A percentile compares a stretch with the other conserved stretches of the same genome.
phyloP scores from a whole-genome alignment of 2,113 vertebrate species.

The Terrapene triunguis region DNA sequence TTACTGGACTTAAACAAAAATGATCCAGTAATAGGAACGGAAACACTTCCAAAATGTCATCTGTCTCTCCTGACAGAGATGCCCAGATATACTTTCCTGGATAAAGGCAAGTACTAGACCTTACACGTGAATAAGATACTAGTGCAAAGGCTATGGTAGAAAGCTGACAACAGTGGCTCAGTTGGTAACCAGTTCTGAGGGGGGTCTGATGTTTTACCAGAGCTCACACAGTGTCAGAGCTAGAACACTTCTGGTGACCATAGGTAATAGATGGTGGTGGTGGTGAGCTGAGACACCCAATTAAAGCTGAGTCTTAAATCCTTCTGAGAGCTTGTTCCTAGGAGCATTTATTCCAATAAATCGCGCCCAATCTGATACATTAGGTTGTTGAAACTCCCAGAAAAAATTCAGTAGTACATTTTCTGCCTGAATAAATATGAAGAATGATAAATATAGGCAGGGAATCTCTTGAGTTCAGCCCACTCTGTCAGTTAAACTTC shows the following conservation, averaged over 20 bases:
- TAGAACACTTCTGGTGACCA: neutral
- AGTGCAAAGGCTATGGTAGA: neutral
- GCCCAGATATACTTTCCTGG: conserved; percentile 16
- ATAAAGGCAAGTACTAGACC: neutral
- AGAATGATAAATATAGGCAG: neutral
- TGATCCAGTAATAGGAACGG: neutral
- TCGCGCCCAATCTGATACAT: neutral
- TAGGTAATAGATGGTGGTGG: neutral
- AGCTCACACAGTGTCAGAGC: neutral
- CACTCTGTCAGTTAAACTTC: neutral
- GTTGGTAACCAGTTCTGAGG: neutral
- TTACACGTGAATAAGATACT: neutral
- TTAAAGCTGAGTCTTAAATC: conserved; percentile 10
- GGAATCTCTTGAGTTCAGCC: neutral
- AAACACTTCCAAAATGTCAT: neutral
- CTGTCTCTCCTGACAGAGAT: neutral
- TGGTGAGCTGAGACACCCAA: neutral
- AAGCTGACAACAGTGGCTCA: neutral
- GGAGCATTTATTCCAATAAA: neutral
- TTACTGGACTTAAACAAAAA: neutral
- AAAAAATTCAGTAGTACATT: neutral
- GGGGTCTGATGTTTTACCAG: neutral
- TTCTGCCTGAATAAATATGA: conserved; percentile 25
- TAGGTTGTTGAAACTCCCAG: conserved; percentile 4
- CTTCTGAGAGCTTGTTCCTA: conserved; percentile 12